Evolutionary conservation across 2,113 vertebrate genomes (phyloP).

Genomic region (Miniopterus natalensis): DNA sequence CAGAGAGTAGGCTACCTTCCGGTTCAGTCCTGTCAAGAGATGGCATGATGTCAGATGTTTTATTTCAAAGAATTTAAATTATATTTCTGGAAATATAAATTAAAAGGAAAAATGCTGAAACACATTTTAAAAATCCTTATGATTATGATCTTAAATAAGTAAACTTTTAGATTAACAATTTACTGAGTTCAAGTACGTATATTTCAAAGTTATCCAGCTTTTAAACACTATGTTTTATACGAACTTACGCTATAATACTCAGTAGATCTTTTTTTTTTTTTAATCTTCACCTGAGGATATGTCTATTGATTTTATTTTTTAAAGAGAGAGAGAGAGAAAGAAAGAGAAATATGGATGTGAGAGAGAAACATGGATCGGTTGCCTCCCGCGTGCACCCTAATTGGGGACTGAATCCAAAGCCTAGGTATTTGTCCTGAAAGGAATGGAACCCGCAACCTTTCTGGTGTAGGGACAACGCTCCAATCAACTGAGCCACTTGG

Average conservation of each 20-base stretch:
- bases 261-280: neutral
- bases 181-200: neutral
- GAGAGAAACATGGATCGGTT: too few species aligned
- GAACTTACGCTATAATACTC: neutral
- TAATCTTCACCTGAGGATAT: too few species aligned
- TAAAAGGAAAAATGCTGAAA: neutral
- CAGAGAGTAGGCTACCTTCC: conserved; percentile 93
- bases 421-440: too few species aligned
- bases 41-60: neutral
- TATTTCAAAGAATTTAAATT: neutral
- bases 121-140: neutral
- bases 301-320: too few species aligned
- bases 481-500: neutral
- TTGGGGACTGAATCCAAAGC: too few species aligned
- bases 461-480: neutral
- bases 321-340: too few species aligned
- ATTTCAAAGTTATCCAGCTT: neutral
- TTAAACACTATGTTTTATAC: neutral
- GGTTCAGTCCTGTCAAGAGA: conserved; percentile 90
- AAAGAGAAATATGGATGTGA: too few species aligned
- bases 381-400: too few species aligned
- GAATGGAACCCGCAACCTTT: too few species aligned
- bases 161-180: neutral
- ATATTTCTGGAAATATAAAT: neutral
- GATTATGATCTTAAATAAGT: neutral